Evolutionary conservation across 2,888 invertebrate species (phyloP), one percentile per base, ranked within the genome.

Genomic region (Graphium colonna): DNA sequence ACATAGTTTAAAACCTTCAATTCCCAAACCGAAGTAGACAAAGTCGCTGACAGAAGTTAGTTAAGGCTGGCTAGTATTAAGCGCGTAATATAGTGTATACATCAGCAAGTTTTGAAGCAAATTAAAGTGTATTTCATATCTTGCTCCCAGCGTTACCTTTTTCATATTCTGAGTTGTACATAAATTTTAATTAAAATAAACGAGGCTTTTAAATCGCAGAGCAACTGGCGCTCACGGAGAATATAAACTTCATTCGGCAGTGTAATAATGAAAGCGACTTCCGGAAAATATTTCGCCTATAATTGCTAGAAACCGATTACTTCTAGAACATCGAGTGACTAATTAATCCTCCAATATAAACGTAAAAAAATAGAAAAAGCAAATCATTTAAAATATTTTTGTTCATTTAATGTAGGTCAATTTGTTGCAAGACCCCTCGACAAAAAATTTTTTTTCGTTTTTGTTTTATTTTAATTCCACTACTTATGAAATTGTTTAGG

Each of bases 11-110:
- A n/a, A n/a, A n/a, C n/a, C n/a, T n/a, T n/a, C n/a, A n/a, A n/a
- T n/a, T n/a, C n/a, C n/a, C n/a, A n/a, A n/a, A n/a, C n/a, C n/a
- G n/a, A n/a, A n/a, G n/a, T n/a, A 21, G 21, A 56, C 52, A 46
- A 9, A 36, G 36, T n/a, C 36, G 12, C n/a, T n/a, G 43, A 42
- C 39, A 39, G 42, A 59, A 52, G 43, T 43, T 54, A 56, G 49
- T 3, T n/a, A 36, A 18, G n/a, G 33, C 0, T 8, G 13, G 3
- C 18, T 36, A 10, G 28, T 31, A 31, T 43, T 28, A 16, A 21
- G 7, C 3, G 1, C 3, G 18, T 18, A 3, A 33, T 5, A 12
- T n/a, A 3, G 5, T 36, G 12, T 7, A 39, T 12, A 13, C 15
- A n/a, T 39, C 17, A 41, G 41, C 17, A 17, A 13, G 12, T 17